Percentiles rank a stretch among this genome's conserved stretches.
Evolutionary conservation across 2,113 vertebrate genomes (phyloP).

Genomic region (Tricholaema leucomelas): DNA sequence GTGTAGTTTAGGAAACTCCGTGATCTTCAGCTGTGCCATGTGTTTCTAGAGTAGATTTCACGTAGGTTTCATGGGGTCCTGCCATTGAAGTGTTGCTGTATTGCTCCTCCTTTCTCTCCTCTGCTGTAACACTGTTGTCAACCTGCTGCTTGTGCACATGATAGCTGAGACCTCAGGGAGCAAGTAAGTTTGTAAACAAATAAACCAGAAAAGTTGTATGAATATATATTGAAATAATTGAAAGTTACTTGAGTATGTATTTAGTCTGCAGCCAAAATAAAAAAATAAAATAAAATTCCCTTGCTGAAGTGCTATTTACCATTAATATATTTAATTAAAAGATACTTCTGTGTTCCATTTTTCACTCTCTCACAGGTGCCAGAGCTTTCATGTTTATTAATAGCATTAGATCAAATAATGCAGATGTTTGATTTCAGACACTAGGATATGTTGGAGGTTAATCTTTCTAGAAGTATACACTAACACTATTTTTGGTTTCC

Average conservation of each 20-base stretch:
- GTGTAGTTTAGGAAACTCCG: fast-evolving
- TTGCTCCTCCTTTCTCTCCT: neutral
- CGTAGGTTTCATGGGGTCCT: fast-evolving
- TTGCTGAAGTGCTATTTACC: conserved; percentile 28
- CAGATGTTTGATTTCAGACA: conserved; percentile 55
- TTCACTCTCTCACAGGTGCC: conserved; percentile 60
- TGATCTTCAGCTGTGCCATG: neutral
- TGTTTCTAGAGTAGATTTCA: neutral
- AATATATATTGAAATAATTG: conserved; percentile 17
- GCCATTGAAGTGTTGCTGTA: fast-evolving
- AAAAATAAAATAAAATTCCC: conserved; percentile 50
- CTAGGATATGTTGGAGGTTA: conserved; percentile 2
- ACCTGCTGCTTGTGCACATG: neutral
- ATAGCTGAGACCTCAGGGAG: neutral
- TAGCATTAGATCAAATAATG: conserved; percentile 51
- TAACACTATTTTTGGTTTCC: neutral
- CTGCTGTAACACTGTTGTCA: neutral
- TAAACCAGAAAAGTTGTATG: neutral
- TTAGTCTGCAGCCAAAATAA: conserved; percentile 27
- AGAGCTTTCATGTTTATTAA: conserved; percentile 53
- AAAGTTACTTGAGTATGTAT: conserved; percentile 29
- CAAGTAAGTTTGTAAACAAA: neutral
- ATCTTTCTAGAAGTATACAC: conserved; percentile 33
- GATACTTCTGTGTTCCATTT: conserved; percentile 57
- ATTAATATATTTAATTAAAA: conserved; percentile 66